A percentile compares a stretch with the other conserved stretches of the same genome.
phyloP scores from a whole-genome alignment of 2,888 invertebrate species.

The Hypolimnas misippus region DNA sequence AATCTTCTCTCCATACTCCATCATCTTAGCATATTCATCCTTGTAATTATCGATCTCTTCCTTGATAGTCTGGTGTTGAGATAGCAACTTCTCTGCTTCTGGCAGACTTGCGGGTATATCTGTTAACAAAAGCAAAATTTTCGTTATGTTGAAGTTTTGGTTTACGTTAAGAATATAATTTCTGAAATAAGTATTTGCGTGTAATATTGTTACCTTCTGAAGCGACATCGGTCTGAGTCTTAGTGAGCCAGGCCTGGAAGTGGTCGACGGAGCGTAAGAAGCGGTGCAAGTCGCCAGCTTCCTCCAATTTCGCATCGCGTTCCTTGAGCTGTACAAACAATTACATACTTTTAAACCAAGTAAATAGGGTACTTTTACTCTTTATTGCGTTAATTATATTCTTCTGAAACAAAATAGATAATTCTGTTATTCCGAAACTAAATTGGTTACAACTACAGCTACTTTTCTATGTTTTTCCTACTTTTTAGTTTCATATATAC shows the following conservation, averaged over 20 bases:
- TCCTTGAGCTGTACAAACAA: constrained; percentile 90
- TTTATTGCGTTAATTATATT: too few species aligned
- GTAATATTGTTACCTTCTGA: constrained; percentile 86
- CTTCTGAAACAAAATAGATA: too few species aligned
- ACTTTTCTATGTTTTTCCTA: too few species aligned
- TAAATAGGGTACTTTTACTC: too few species aligned
- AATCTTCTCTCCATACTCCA: constrained; percentile 98
- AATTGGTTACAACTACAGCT: too few species aligned
- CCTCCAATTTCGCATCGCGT: constrained; percentile 98
- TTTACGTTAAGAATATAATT: background rate
- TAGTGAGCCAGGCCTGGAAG: constrained; percentile 99
- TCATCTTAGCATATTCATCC: constrained; percentile 99
- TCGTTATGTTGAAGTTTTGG: too few species aligned
- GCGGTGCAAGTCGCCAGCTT: constrained; percentile 98
- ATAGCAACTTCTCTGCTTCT: constrained; percentile 98
- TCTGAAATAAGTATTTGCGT: background rate
- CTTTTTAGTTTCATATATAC: too few species aligned
- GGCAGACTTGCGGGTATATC: constrained; percentile 96
- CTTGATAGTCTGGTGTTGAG: constrained; percentile 98
- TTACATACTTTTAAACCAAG: background rate
- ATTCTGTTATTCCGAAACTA: too few species aligned
- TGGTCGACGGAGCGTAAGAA: constrained; percentile 99
- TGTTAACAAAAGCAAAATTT: constrained; percentile 42
- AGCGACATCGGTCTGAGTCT: constrained; percentile 99
- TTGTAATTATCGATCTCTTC: constrained; percentile 99